Conservation (phyloP, 2,113 vertebrate species). For the Oophaga pumilio region DNA sequence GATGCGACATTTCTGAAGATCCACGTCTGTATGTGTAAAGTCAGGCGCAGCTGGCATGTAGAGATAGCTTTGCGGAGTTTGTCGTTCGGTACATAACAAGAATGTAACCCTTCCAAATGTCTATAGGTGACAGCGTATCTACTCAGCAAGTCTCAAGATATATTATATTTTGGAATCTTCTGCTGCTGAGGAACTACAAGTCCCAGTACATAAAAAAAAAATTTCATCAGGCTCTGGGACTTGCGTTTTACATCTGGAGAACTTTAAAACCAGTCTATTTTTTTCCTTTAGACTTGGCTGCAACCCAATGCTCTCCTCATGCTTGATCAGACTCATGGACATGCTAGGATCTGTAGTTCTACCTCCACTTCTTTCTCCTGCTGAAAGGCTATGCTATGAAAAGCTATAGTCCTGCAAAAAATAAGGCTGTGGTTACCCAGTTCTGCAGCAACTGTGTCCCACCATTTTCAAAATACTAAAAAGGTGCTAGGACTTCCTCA, state of each 20-base stretch:
- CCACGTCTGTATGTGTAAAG: neutral
- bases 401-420: too few species aligned
- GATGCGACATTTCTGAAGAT: neutral
- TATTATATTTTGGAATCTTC: neutral
- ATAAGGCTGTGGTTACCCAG: too few species aligned
- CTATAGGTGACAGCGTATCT: neutral
- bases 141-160: neutral
- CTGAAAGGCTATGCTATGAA: too few species aligned
- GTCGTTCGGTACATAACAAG: neutral
- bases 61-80: neutral
- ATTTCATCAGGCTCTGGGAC: too few species aligned
- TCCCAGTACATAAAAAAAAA: neutral
- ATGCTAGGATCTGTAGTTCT: neutral
- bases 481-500: neutral
- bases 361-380: too few species aligned
- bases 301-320: too few species aligned
- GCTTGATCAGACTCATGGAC: neutral
- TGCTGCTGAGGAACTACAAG: neutral
- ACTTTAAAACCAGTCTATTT: too few species aligned
- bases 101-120: neutral
- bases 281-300: too few species aligned
- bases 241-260: too few species aligned
- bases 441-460: too few species aligned
- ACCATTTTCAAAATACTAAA: too few species aligned
- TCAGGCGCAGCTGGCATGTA: neutral